Evolutionary conservation across 2,113 vertebrate species (phyloP).

Genomic region (Centropus bengalensis): DNA sequence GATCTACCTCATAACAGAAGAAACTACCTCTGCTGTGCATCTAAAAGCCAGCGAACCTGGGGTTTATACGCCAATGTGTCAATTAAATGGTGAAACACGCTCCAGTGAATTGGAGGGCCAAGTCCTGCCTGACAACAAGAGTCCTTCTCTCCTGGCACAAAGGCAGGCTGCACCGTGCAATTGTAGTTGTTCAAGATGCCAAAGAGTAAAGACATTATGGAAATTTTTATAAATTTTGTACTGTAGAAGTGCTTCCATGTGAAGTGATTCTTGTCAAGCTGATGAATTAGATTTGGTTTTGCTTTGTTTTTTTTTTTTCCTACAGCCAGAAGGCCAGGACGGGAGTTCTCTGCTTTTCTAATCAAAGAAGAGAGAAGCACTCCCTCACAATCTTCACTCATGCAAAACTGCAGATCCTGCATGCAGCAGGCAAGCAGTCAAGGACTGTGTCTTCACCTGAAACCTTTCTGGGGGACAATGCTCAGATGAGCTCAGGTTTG

Average conservation of each 20-base stretch:
- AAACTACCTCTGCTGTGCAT: background rate
- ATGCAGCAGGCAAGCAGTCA: background rate
- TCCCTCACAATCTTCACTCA: rapidly evolving
- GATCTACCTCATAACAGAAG: background rate
- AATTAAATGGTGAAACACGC: conserved; percentile 26
- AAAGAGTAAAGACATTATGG: background rate
- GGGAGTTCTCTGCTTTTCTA: background rate
- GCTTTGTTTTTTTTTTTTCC: no score
- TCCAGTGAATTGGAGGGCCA: conserved; percentile 2
- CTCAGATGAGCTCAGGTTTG: background rate
- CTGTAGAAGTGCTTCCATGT: background rate
- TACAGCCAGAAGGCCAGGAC: background rate
- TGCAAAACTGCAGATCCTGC: background rate
- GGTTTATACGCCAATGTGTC: background rate
- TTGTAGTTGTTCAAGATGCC: background rate
- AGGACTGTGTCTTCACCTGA: background rate
- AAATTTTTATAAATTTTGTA: background rate
- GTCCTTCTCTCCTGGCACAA: background rate
- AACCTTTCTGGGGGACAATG: background rate
- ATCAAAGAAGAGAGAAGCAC: background rate
- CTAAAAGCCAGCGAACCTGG: background rate
- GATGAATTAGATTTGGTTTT: background rate
- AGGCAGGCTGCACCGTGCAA: background rate
- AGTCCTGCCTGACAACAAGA: background rate
- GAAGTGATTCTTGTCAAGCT: background rate